Evolutionary conservation across 2,797 vertebrate species (phyloP), one percentile per base, ranked within the genome.

Genomic region (Carapus acus): DNA sequence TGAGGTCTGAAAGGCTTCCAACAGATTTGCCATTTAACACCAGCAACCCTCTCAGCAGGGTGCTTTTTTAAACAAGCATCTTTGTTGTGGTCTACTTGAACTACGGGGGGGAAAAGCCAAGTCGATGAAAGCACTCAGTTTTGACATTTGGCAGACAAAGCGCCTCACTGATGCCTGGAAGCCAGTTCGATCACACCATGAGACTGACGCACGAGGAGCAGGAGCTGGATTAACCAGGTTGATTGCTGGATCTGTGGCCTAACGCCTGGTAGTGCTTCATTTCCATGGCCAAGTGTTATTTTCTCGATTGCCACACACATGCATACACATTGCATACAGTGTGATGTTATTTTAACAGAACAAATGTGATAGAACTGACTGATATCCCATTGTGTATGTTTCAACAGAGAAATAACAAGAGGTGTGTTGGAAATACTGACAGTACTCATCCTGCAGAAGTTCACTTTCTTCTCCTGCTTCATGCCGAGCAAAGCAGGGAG

Each of bases 61-160:
- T 43, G 2, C 14, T n/a, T 34, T 62, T 48, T 52, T 64, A 47
- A 70, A 52, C 67, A 62, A 72, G 34, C 62, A 47, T 58, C 55
- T 7, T 33, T 24, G 21, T 49, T 47, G 54, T 40, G 41, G 43
- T 59, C 52, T 54, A 43, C 50, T 43, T 58, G 64, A 58, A 60
- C 66, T 43, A 45, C 51, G 41, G 51, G 61, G 49, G 34, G n/a
- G n/a, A 4, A 7, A 31, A 59, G 31, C 43, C 43, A 52, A 55
- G 69, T 80, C 76, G 62, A 76, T 81, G 50, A 69, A 54, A 61
- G 49, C 58, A 62, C 39, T 48, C 2, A 14, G 14, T 54, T 69
- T 43, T 78, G 71, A 78, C 67, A 74, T 83, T 79, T 69, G 16
- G 52, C 13, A 33, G 49, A 57, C 45, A 77, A 64, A 75, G 63